Conservation (phyloP, 1,140 invertebrate species). For the Brachionus angularis region DNA sequence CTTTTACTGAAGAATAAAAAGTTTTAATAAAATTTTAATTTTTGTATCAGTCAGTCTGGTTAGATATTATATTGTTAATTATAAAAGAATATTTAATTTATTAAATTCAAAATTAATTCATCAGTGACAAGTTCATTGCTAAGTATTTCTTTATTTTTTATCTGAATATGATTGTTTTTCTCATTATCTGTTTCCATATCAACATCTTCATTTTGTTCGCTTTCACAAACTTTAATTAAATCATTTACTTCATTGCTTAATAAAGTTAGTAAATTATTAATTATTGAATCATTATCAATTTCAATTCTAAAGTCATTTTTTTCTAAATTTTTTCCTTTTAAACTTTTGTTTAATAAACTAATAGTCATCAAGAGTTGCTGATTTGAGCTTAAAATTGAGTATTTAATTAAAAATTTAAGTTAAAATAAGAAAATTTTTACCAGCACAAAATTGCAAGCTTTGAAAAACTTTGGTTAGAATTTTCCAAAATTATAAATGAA, state of each 20-base stretch:
- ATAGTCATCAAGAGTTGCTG: background rate
- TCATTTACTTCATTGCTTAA: conserved; percentile 11
- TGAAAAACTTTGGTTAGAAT: background rate
- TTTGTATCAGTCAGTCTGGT: too few species aligned
- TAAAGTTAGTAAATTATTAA: background rate
- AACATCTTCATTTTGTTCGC: too few species aligned
- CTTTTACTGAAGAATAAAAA: too few species aligned
- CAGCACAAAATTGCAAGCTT: background rate
- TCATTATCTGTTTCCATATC: too few species aligned
- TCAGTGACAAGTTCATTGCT: too few species aligned
- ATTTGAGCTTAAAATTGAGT: background rate
- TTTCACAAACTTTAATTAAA: too few species aligned
- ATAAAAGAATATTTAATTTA: too few species aligned
- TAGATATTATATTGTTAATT: too few species aligned
- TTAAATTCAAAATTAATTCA: too few species aligned
- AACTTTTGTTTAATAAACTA: background rate
- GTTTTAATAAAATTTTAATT: too few species aligned
- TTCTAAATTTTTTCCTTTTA: background rate
- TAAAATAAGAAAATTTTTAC: background rate
- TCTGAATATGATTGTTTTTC: too few species aligned
- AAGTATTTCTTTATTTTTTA: too few species aligned
- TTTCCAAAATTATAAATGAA: background rate
- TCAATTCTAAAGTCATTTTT: background rate
- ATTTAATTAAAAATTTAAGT: background rate
- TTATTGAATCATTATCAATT: background rate